phyloP scores from a whole-genome alignment of 2,888 invertebrate species.

The Globia sparganii region DNA sequence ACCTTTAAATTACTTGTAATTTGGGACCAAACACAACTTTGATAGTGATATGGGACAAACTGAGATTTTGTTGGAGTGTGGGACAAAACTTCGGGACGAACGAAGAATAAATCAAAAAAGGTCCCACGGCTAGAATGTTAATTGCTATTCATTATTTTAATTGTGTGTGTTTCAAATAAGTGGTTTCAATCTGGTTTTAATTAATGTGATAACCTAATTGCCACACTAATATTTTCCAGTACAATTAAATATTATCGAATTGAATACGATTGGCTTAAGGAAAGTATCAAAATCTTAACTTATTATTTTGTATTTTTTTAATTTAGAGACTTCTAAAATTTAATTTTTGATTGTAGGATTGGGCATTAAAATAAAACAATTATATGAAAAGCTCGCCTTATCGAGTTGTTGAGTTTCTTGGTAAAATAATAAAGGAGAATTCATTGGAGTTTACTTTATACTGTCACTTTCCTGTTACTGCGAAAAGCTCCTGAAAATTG shows the following conservation, averaged over 20 bases:
- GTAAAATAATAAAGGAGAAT: background rate
- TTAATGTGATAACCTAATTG: background rate
- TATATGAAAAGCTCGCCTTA: background rate
- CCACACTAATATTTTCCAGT: no score
- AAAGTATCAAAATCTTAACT: background rate
- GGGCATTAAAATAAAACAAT: background rate
- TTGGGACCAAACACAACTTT: no score
- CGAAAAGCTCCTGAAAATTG: background rate
- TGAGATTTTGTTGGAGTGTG: no score
- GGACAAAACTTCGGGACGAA: no score
- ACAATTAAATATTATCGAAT: no score
- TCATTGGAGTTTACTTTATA: background rate
- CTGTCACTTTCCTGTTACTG: background rate
- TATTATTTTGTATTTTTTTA: background rate
- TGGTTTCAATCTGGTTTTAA: background rate
- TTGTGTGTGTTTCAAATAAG: background rate
- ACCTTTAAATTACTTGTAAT: no score
- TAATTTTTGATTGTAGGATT: background rate
- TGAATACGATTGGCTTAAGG: background rate
- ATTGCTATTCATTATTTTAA: background rate
- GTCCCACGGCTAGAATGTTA: background rate
- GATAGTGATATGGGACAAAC: no score
- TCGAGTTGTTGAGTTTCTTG: background rate
- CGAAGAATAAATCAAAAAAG: no score
- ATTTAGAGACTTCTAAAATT: background rate